Base-by-base conservation (phyloP, 2,888 invertebrate genomes). In the Drosophila antonietae region DNA sequence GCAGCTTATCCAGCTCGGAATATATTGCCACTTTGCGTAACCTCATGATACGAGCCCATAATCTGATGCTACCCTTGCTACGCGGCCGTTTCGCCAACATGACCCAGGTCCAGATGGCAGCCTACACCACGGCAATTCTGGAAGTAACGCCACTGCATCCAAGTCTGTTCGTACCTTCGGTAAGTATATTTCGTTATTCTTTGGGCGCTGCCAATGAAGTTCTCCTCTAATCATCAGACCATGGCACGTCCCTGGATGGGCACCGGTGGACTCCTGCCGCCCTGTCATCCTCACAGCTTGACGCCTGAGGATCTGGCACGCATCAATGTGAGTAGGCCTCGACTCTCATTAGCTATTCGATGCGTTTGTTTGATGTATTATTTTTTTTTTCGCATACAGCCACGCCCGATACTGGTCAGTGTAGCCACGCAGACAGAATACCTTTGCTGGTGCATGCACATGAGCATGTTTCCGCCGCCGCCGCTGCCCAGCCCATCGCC, bases 11-110 rank as follows among this genome's bases (percentile, higher is more conserved):
- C 3, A 69, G 69, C 18, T 57, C 81, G 5, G 87, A 89, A n/a
- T 89, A 68, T 4, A 12, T 84, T 10, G 78, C 56, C 3, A 89
- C 81, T 0, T 20, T 89, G 3, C 12, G 79, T 1, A 89, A 83
- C 9, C 65, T 78, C 0, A 10, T 89, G 31, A 62, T 84, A 31
- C 89, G 84, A 1, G 76, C 81, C 20, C 81, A 89, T 23, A 79
- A 78, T 5, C 47, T 84, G 49, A 53, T 84, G 69, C 3, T 65
- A 20, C 89, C 87, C 0, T 33, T 84, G 39, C 44, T 83, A 28
- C 56, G 53, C 0, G 89, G 84, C 0, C 65, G 60, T 7, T 76
- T 83, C 23, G 59, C 61, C 49, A 55, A 65, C 14, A 75, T 84
- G 89, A 43, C 70, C 7, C 74, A 78, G 41, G 28, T 33, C 1